Evolutionary conservation across 2,113 vertebrate species (phyloP).

Genomic region (Tor tambroides): DNA sequence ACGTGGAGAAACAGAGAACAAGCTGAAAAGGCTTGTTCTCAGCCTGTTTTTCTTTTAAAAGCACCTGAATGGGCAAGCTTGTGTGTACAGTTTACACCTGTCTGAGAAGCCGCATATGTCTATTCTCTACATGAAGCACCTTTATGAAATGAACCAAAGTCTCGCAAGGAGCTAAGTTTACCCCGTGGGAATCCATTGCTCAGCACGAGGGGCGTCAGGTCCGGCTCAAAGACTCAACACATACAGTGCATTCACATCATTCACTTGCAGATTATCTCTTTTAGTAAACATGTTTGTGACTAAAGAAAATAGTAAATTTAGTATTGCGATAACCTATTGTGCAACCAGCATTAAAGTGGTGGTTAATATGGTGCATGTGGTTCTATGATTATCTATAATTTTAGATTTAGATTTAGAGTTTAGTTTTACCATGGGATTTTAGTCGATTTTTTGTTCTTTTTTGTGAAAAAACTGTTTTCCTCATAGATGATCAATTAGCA

Average conservation of each 20-base stretch:
- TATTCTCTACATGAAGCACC: slow-evolving; percentile 48
- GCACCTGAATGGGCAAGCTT: neutral
- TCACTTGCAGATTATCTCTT: neutral
- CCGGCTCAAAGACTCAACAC: slow-evolving; percentile 9
- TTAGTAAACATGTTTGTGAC: slow-evolving; percentile 4
- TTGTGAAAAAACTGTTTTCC: neutral
- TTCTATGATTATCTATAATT: neutral
- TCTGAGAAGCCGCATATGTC: neutral
- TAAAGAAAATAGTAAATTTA: neutral
- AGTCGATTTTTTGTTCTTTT: neutral
- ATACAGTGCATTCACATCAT: neutral
- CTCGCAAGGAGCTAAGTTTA: slow-evolving; percentile 52
- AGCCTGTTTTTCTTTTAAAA: neutral
- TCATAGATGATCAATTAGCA: neutral
- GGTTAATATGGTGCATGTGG: neutral
- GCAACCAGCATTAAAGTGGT: neutral
- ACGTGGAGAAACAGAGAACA: neutral
- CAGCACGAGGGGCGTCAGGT: slow-evolving; percentile 44
- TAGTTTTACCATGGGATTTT: neutral
- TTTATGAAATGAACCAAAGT: slow-evolving; percentile 48
- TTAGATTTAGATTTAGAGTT: neutral
- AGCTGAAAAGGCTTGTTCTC: neutral
- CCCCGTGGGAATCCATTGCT: slow-evolving; percentile 54
- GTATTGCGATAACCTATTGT: neutral
- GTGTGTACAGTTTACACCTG: neutral